Percentiles rank a stretch among this genome's conserved stretches.
phyloP scores from a whole-genome alignment of 2,797 vertebrate genomes.

The Agapornis canus region DNA sequence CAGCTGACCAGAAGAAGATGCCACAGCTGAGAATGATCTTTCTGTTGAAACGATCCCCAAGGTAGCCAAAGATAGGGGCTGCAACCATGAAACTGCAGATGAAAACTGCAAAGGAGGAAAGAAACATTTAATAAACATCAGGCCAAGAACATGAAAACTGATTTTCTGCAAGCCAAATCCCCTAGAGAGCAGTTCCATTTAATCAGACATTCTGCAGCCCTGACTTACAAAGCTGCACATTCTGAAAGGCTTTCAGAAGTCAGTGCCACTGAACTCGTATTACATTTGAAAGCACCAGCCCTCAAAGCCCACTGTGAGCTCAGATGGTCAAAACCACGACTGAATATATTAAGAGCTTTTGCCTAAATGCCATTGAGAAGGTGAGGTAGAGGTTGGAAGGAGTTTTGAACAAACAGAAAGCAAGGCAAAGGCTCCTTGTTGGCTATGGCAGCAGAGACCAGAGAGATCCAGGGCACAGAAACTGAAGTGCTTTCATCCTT shows the following conservation, averaged over 20 bases:
- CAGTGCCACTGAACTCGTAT: background rate
- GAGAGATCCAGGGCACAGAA: background rate
- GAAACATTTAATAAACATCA: slow-evolving; percentile 11
- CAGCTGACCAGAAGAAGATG: slow-evolving; percentile 89
- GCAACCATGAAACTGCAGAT: slow-evolving; percentile 93
- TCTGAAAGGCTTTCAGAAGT: background rate
- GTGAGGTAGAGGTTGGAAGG: background rate
- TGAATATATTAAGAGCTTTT: background rate
- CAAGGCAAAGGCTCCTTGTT: background rate
- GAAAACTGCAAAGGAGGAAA: slow-evolving; percentile 79
- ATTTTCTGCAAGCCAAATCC: slow-evolving; percentile 47
- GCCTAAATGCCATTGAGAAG: background rate
- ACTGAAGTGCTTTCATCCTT: background rate
- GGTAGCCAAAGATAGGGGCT: slow-evolving; percentile 88
- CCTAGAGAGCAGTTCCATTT: slow-evolving; percentile 23
- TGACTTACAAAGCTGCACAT: background rate
- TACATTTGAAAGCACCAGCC: background rate
- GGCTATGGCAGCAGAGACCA: background rate
- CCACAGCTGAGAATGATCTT: slow-evolving; percentile 89
- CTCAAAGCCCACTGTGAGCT: background rate
- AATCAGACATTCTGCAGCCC: slow-evolving; percentile 29
- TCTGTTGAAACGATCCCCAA: slow-evolving; percentile 90
- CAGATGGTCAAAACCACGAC: background rate
- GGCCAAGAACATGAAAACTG: background rate
- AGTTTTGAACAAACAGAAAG: background rate